Evolutionary conservation across 2,113 vertebrate species (phyloP), one percentile per base, ranked within the genome.

Genomic region (Oryzias curvinotus): DNA sequence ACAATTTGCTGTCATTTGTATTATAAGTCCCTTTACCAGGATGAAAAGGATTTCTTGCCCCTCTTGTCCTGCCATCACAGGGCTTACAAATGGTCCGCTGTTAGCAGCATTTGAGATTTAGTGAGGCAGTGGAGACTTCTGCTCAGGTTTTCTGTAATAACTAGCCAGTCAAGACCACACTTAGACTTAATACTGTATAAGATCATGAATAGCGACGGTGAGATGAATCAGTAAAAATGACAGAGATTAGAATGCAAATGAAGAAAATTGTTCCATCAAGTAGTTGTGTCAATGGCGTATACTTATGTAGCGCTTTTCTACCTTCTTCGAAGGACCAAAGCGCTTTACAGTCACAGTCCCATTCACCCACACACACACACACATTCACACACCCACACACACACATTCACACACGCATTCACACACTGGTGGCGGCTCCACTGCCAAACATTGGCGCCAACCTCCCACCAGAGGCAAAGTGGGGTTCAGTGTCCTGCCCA

Each of bases 71-170:
- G 49, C 17, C 45, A 81, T 18, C 56, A 50, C 43, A 79, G 59
- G 36, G 52, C 61, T 73, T 78, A 67, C 80, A 79, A 84, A 86
- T 51, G 66, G 64, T 73, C 71, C 70, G 72, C 73, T 85, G 76
- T 65, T 60, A 73, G 76, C 60, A 66, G 62, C 52, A 42, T 56
- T 49, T 57, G 67, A 84, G 85, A 89, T 86, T 83, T 75, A 89
- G 82, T 63, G 61, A 72, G 62, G 52, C 54, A 5, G 25, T 46
- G 25, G 53, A 70, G 68, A 71, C 68, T 82, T 83, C 55, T 25
- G 73, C 68, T 23, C 70, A 62, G 58, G 57, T 85, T 63, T 79
- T 80, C 80, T 80, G 77, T 81, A 82, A 80, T 82, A 77, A 85
- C 72, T 62, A 79, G 75, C 84, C 55, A 83, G 83, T 63, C 62